Percentiles rank a stretch among this genome's conserved stretches.
Evolutionary conservation across 2,797 vertebrate species (phyloP).

Genomic region (Phalanger gymnotis): DNA sequence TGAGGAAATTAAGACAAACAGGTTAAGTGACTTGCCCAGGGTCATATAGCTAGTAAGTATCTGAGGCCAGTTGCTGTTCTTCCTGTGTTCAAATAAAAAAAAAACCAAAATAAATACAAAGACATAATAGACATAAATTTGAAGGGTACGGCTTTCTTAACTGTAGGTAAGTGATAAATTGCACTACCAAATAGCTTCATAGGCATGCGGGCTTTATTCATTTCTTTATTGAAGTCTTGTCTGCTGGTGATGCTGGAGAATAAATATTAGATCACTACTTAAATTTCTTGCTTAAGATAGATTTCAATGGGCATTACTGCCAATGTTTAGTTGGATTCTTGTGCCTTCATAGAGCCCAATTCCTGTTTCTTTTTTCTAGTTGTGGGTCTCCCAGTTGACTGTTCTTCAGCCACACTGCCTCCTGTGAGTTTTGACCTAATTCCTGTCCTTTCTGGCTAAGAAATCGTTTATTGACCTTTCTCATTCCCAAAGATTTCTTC

Average conservation of each 20-base stretch:
- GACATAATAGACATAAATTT: background rate
- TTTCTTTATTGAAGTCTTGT: slow-evolving; percentile 28
- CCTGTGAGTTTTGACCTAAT: slow-evolving; percentile 6
- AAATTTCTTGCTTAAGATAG: background rate
- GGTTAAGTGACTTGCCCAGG: background rate
- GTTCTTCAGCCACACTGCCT: slow-evolving; percentile 14
- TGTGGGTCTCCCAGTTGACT: slow-evolving; percentile 10
- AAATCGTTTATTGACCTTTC: slow-evolving; percentile 32
- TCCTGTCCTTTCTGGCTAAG: slow-evolving; percentile 48
- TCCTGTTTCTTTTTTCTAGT: slow-evolving; percentile 32
- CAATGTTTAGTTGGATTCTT: background rate
- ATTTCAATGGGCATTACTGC: slow-evolving; percentile 14
- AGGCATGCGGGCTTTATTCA: background rate
- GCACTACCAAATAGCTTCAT: background rate
- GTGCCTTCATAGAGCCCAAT: slow-evolving; percentile 15
- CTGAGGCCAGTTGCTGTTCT: background rate
- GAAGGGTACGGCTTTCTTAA: slow-evolving; percentile 38
- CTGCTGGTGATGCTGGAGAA: slow-evolving; percentile 3
- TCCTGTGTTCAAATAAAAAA: background rate
- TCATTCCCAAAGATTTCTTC: slow-evolving; percentile 26
- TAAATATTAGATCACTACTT: slow-evolving; percentile 4
- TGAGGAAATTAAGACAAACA: background rate
- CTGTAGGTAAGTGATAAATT: background rate
- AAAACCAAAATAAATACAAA: slow-evolving; percentile 15
- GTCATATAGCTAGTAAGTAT: background rate